Evolutionary conservation across 2,888 invertebrate species (phyloP), one percentile per base, ranked within the genome.

Genomic region (Galeruca laticollis): DNA sequence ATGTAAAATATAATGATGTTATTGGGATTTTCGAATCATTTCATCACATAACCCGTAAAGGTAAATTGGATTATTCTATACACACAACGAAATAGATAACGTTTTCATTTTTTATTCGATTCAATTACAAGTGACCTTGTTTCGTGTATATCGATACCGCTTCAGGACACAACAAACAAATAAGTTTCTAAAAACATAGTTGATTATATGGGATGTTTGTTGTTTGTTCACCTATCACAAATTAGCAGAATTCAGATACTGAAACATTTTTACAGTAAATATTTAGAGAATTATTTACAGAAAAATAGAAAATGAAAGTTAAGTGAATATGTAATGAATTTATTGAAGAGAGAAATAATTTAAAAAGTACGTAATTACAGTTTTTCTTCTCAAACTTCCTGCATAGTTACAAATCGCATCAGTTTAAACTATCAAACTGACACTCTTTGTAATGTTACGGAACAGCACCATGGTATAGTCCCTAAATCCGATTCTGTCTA

Each of bases 41-140:
- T 40, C n/a, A 40, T 40, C n/a, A 40, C 40, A 40, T 0, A 40
- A n/a, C 40, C n/a, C 40, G 40, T 40, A 40, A n/a, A 40, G 5
- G 40, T 40, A 40, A 40, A 40, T 40, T 40, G 40, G 40, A 40
- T 40, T 40, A 40, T 40, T 40, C 13, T 40, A 40, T 40, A 13
- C 40, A 40, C n/a, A 40, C n/a, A 40, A n/a, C 40, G n/a, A 40
- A 40, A 40, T 13, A 13, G 40, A 40, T 40, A 40, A n/a, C n/a
- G 6, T 40, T 40, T 40, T 40, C n/a, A 40, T n/a, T 40, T 40
- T 40, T n/a, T n/a, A 40, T 13, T 40, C 40, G n/a, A 40, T 40
- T 40, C 40, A 40, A 40, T 40, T 40, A 40, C n/a, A n/a, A 40
- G n/a, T 40, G 40, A n/a, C 40, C 40, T 40, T 40, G 40, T 40